Conservation (phyloP, 2,888 invertebrate species). For the Plutella xylostella region DNA sequence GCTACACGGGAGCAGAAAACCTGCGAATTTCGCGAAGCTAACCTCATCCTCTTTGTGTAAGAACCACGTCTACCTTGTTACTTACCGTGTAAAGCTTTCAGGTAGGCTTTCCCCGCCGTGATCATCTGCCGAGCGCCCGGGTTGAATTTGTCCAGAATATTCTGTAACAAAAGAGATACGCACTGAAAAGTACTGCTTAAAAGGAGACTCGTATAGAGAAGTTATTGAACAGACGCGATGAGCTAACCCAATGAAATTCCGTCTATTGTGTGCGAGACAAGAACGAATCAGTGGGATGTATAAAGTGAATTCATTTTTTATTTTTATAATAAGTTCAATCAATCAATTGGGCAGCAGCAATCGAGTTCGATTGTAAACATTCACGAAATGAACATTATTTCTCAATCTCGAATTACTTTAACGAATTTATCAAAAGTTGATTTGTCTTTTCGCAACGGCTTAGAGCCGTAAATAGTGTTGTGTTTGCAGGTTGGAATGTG, state of each 20-base stretch:
- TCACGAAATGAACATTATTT: no score
- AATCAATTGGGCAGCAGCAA: constrained; percentile 27
- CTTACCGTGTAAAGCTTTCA: constrained; percentile 95
- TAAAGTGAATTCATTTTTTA: constrained; percentile 2
- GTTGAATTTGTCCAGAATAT: constrained; percentile 96
- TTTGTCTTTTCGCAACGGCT: constrained; percentile 33
- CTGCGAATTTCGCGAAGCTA: constrained; percentile 9
- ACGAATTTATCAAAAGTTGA: constrained; percentile 18
- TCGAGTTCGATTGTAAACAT: no score
- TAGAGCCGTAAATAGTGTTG: constrained; percentile 52
- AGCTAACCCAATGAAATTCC: no score
- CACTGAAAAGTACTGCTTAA: no score
- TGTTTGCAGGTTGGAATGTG: constrained; percentile 42
- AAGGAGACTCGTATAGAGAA: no score
- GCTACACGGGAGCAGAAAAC: background rate
- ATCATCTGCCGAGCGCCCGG: constrained; percentile 94
- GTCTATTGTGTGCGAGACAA: background rate
- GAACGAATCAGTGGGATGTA: background rate
- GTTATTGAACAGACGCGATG: no score
- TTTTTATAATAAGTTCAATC: constrained; percentile 14
- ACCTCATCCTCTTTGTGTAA: background rate
- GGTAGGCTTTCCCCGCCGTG: constrained; percentile 92
- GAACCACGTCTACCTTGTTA: constrained; percentile 20
- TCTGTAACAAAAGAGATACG: constrained; percentile 76
- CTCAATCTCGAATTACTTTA: constrained; percentile 2